Percentiles rank a stretch among this genome's conserved stretches.
Evolutionary conservation across 2,113 vertebrate species (phyloP).

Genomic region (Malurus alboscapulatus): DNA sequence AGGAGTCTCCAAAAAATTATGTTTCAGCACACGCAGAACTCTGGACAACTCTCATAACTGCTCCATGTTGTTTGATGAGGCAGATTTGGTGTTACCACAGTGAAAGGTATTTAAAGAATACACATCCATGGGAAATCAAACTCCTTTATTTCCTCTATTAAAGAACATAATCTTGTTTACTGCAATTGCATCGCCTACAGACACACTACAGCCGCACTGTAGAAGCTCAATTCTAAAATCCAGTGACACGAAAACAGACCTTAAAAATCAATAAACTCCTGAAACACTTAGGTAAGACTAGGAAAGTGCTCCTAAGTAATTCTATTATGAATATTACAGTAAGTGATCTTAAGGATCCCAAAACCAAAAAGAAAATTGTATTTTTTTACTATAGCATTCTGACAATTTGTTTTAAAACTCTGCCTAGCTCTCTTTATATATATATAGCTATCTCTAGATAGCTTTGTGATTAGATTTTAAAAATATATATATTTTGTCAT

Average conservation of each 20-base stretch:
- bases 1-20: neutral
- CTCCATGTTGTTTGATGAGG: fast-evolving
- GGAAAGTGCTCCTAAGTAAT: neutral
- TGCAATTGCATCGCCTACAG: neutral
- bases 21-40: fast-evolving
- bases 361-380: neutral
- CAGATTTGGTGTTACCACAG: neutral
- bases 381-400: neutral
- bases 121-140: neutral
- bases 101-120: neutral
- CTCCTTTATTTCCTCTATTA: neutral
- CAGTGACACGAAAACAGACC: neutral
- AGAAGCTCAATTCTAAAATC: neutral
- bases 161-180: neutral
- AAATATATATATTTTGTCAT: neutral
- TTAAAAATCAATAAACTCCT: neutral
- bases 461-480: neutral
- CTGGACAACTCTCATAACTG: neutral
- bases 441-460: neutral
- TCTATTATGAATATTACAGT: neutral
- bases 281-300: neutral
- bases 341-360: neutral
- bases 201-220: neutral
- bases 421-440: neutral
- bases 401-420: neutral